Evolutionary conservation across 2,888 invertebrate species (phyloP).

Genomic region (Lasioglossum morio): DNA sequence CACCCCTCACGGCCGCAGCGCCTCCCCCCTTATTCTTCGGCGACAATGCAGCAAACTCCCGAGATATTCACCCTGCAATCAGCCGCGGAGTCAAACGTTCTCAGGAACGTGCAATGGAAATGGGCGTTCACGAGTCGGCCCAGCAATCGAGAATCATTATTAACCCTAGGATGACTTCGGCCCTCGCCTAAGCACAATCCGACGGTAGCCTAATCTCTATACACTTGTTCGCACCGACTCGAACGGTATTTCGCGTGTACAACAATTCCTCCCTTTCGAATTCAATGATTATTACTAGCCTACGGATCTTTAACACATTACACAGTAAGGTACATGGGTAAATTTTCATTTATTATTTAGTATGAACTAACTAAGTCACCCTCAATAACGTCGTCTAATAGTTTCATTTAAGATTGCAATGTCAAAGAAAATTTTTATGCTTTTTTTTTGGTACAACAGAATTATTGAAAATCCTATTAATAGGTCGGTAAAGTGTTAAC

Average conservation of each 20-base stretch:
- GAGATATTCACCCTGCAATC: conserved; percentile 85
- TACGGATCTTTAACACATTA: too few species aligned
- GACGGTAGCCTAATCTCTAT: background rate
- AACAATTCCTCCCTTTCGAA: too few species aligned
- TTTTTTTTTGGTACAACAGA: too few species aligned
- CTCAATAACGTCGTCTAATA: too few species aligned
- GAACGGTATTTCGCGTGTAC: background rate
- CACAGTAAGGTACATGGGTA: too few species aligned
- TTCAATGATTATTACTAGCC: too few species aligned
- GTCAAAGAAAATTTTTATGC: too few species aligned
- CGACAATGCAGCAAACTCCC: conserved; percentile 83
- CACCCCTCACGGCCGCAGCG: conserved; percentile 79
- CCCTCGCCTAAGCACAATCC: background rate
- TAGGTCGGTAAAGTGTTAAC: too few species aligned
- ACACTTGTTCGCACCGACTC: background rate
- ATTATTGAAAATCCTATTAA: too few species aligned
- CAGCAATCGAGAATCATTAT: conserved; percentile 71
- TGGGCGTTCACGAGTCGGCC: conserved; percentile 45
- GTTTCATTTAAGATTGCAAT: too few species aligned
- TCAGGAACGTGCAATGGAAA: conserved; percentile 74
- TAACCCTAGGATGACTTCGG: conserved; percentile 38
- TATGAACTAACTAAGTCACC: too few species aligned
- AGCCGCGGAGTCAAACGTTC: conserved; percentile 82
- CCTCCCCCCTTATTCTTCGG: conserved; percentile 81
- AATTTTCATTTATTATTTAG: too few species aligned